Conservation (phyloP, 2,888 invertebrate species). For the Aphrophora alni region DNA sequence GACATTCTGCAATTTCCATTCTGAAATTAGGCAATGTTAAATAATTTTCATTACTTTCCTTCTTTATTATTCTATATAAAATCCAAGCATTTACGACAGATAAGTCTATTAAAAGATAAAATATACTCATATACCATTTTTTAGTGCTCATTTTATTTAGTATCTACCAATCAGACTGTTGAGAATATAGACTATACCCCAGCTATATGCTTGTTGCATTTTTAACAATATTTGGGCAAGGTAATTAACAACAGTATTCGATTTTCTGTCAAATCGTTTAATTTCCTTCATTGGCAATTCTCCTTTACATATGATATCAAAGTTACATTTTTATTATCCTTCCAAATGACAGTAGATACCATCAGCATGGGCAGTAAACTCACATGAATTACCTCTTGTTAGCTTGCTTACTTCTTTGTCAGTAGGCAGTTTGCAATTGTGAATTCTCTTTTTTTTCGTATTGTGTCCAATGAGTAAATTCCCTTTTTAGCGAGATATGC, state of each 20-base stretch:
- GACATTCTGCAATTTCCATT: constrained; percentile 20
- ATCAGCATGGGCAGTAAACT: constrained; percentile 48
- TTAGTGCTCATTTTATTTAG: constrained; percentile 49
- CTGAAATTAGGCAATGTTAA: constrained; percentile 13
- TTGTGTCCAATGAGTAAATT: constrained; percentile 52
- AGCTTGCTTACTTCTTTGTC: constrained; percentile 52
- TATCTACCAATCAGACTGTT: constrained; percentile 52
- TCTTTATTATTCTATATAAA: constrained; percentile 44
- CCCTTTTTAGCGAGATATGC: constrained; percentile 50
- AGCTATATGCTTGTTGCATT: constrained; percentile 51
- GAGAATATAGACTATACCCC: constrained; percentile 50
- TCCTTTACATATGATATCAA: constrained; percentile 50
- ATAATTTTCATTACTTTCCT: constrained; percentile 29
- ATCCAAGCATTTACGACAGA: constrained; percentile 49
- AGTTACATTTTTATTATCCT: constrained; percentile 43
- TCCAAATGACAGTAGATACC: constrained; percentile 47
- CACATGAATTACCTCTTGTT: constrained; percentile 48
- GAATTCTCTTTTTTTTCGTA: constrained; percentile 52
- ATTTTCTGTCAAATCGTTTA: constrained; percentile 43
- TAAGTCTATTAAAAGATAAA: constrained; percentile 47
- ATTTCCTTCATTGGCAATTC: constrained; percentile 46
- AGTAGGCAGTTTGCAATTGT: constrained; percentile 53
- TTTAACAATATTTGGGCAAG: constrained; percentile 51
- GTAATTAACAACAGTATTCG: constrained; percentile 6
- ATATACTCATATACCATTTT: constrained; percentile 53